Base-by-base conservation (phyloP, 2,113 vertebrate genomes). In the Nothoprocta pentlandii region DNA sequence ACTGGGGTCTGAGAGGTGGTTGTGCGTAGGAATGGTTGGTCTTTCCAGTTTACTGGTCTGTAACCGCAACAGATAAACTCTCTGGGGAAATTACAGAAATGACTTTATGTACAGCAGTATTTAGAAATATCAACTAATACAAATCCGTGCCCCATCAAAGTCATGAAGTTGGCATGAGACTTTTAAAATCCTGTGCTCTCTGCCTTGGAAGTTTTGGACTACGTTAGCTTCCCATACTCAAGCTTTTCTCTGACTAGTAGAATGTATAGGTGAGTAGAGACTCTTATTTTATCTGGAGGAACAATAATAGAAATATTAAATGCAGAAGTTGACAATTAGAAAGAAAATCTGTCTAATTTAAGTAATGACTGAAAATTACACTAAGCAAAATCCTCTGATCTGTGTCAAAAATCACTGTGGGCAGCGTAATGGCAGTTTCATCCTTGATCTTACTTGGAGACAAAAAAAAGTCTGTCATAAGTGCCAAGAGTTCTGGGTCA, bases 221-320 rank as follows among this genome's bases (percentile, higher is more conserved):
- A 10, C 8, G 9, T 59, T 83, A 28, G 20, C 34, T 75, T 66
- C 25, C 23, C 8, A 2, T 26, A 20, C 86, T 92, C 47, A 90
- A 16, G 64, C 53, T 93, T 88, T 68, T 63, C 62, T 95, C 41
- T 88, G 66, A 53, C 42, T 80, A 12, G 16, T 47, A 41, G 87
- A 71, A 75, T 30, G 25, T 64, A 34, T 26, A 16, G 47, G 56
- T 58, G 86, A 92, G 77, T 90, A 81, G 64, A 92, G 39, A 39
- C 20, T 78, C 0, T 0, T 87, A 32, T 79, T 90, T 90, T 10
- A 54, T 88, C 83, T 76, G 46, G 36, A 56, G 66, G 39, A 73
- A 88, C 80, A 69, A 95, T 93, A 94, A 51, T 90, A 58, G 88
- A 84, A 89, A 80, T 94, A 44, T 66, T 89, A 87, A 94, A 66